A percentile compares a stretch with the other conserved stretches of the same genome.
phyloP scores from a whole-genome alignment of 1,140 invertebrate genomes.

The Cherax quadricarinatus region DNA sequence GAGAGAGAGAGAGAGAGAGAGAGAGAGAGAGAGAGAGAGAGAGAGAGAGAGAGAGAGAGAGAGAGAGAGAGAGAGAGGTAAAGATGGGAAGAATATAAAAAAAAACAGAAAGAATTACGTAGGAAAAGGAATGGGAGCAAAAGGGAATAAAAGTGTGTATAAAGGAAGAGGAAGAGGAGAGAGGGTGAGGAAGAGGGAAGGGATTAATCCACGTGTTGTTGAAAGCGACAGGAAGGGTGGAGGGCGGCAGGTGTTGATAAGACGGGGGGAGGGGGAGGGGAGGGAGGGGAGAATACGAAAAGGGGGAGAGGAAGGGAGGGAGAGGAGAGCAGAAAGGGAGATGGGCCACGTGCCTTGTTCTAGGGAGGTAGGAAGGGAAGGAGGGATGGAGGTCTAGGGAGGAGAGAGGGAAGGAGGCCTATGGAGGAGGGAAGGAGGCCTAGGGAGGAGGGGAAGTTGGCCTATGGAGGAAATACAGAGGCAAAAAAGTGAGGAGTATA shows the following conservation, averaged over 20 bases:
- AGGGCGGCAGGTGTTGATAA: background rate
- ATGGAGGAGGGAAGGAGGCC: too few relatives aligned
- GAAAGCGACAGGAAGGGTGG: slow-evolving; percentile 8
- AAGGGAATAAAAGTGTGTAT: background rate
- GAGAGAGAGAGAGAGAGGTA: slow-evolving; percentile 28
- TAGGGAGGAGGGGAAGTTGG: too few relatives aligned
- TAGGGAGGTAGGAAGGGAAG: too few relatives aligned
- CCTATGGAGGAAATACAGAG: too few relatives aligned
- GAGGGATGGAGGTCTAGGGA: too few relatives aligned
- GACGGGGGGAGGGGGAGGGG: slow-evolving; percentile 39
- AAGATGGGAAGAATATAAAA: slow-evolving; percentile 27
- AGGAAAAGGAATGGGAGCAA: background rate
- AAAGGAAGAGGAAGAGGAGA: background rate
- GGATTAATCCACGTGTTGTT: background rate
- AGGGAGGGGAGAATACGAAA: slow-evolving; percentile 6
- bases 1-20: too few relatives aligned
- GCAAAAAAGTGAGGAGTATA: too few relatives aligned
- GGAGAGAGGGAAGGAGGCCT: too few relatives aligned
- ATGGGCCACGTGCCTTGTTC: too few relatives aligned
- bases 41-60: background rate
- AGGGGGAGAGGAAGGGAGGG: background rate
- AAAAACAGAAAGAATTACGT: background rate
- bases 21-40: too few relatives aligned
- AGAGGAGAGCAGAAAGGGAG: slow-evolving; percentile 20
- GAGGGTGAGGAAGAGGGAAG: too few relatives aligned